Percentiles rank a stretch among this genome's conserved stretches.
Conservation (phyloP, 2,888 invertebrate species). For the Cryptus armator region DNA sequence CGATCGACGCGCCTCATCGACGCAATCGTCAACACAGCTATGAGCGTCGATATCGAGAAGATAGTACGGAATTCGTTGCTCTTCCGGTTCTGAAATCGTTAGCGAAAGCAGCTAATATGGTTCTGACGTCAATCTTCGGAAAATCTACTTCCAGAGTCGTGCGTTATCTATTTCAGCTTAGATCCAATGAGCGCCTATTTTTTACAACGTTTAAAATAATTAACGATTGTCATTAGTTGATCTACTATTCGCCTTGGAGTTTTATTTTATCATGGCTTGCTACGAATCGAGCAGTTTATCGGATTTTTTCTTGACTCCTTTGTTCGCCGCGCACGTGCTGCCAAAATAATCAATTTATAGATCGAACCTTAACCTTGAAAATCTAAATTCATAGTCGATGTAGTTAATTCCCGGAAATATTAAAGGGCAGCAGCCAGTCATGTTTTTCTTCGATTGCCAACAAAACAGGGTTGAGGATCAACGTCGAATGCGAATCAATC, state of each 20-base stretch:
- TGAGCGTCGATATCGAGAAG: conserved; percentile 20
- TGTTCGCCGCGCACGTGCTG: conserved; percentile 26
- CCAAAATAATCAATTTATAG: conserved; percentile 31
- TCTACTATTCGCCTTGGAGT: not conserved
- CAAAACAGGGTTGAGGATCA: conserved; percentile 30
- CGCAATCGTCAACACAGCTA: conserved; percentile 21
- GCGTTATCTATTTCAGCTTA: not conserved
- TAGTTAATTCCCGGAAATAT: not conserved
- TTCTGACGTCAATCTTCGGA: conserved; percentile 68
- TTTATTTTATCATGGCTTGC: conserved; percentile 9
- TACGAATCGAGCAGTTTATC: not conserved
- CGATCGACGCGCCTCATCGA: not conserved
- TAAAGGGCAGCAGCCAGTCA: not conserved
- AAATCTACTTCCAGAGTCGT: conserved; percentile 24
- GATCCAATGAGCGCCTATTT: not conserved
- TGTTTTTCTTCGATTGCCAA: conserved; percentile 27
- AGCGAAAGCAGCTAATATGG: conserved; percentile 66
- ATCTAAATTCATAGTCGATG: conserved; percentile 49
- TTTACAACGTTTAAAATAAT: not conserved
- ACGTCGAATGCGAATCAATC: conserved; percentile 30
- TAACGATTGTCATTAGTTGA: not conserved
- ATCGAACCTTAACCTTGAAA: conserved; percentile 43
- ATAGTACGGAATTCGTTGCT: conserved; percentile 49
- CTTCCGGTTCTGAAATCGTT: conserved; percentile 65
- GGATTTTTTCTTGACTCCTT: conserved; percentile 33